Evolutionary conservation across 2,888 invertebrate genomes (phyloP).

Genomic region (Steinernema scapterisci): DNA sequence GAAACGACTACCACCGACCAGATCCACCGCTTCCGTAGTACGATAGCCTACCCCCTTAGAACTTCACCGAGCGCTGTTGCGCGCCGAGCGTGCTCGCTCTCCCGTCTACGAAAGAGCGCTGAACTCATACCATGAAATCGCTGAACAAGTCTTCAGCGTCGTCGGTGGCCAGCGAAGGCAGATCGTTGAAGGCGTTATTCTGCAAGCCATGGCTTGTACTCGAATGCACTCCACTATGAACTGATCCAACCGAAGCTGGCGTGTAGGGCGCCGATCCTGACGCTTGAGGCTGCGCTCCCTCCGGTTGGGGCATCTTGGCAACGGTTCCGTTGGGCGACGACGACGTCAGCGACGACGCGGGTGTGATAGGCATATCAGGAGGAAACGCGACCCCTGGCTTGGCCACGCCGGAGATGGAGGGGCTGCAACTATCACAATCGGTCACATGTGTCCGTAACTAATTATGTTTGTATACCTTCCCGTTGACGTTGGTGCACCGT

Average conservation of each 20-base stretch:
- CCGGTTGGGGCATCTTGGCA: neutral
- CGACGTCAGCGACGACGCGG: constrained; percentile 1
- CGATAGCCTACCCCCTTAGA: too few relatives aligned
- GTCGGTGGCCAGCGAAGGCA: neutral
- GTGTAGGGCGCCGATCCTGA: constrained; percentile 17
- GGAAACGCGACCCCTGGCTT: too few relatives aligned
- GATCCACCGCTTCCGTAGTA: too few relatives aligned
- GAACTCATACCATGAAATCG: neutral
- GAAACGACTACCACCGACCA: too few relatives aligned
- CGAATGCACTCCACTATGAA: constrained; percentile 1
- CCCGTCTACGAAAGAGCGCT: too few relatives aligned
- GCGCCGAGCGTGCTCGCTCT: too few relatives aligned
- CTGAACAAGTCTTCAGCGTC: constrained; percentile 9
- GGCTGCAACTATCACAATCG: too few relatives aligned
- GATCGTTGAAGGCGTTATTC: constrained; percentile 5
- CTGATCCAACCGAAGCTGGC: constrained; percentile 16
- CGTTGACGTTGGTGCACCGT: too few relatives aligned
- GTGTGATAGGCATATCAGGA: constrained; percentile 2
- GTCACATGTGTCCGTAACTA: too few relatives aligned
- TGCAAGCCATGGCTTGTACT: neutral
- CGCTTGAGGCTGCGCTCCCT: neutral
- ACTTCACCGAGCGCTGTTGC: too few relatives aligned
- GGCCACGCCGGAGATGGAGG: neutral
- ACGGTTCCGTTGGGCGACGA: neutral
- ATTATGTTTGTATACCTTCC: too few relatives aligned